These are phyloP conservation scores for Melanostoma scalare DNA, from an alignment of 2,888 invertebrate species.

Conservation along the genomic window DNA sequence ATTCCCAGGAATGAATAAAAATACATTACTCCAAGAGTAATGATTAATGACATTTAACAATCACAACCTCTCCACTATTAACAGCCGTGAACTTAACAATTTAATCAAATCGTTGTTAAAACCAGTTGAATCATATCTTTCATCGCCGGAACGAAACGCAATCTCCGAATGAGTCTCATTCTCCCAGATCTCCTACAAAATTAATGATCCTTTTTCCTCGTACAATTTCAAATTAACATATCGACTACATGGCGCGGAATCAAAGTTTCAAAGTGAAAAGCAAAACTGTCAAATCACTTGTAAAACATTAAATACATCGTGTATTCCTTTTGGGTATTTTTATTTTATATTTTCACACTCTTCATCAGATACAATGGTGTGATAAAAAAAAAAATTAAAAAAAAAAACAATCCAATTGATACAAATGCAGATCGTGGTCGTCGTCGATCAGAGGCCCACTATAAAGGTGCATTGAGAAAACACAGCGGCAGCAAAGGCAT, in stretches of 20 bases:
- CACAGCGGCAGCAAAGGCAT: slow-evolving; percentile 28
- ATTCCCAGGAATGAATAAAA: slow-evolving; percentile 6
- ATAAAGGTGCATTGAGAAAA: slow-evolving; percentile 42
- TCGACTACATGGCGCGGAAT: slow-evolving; percentile 17
- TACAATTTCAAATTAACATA: slow-evolving; percentile 61
- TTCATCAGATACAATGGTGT: slow-evolving; percentile 26
- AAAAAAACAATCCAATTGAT: slow-evolving; percentile 61
- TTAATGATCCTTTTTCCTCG: slow-evolving; percentile 48
- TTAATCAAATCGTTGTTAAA: slow-evolving; percentile 52
- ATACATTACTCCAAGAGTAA: slow-evolving; percentile 3
- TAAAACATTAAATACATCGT: slow-evolving; percentile 62
- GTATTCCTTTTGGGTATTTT: slow-evolving; percentile 12
- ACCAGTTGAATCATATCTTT: slow-evolving; percentile 61
- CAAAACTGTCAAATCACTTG: slow-evolving; percentile 72
- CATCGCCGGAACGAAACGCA: slow-evolving; percentile 43
- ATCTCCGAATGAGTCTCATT: slow-evolving; percentile 22
- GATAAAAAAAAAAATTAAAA: not conserved
- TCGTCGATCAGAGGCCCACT: slow-evolving; percentile 29
- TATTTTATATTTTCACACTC: slow-evolving; percentile 28
- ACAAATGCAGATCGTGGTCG: slow-evolving; percentile 29
- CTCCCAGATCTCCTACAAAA: slow-evolving; percentile 29
- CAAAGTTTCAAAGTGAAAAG: slow-evolving; percentile 50
- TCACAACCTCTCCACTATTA: slow-evolving; percentile 5
- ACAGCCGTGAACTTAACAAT: slow-evolving; percentile 28
- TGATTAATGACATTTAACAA: slow-evolving; percentile 33